Conservation (phyloP, 2,113 vertebrate species). For the Trichechus manatus region DNA sequence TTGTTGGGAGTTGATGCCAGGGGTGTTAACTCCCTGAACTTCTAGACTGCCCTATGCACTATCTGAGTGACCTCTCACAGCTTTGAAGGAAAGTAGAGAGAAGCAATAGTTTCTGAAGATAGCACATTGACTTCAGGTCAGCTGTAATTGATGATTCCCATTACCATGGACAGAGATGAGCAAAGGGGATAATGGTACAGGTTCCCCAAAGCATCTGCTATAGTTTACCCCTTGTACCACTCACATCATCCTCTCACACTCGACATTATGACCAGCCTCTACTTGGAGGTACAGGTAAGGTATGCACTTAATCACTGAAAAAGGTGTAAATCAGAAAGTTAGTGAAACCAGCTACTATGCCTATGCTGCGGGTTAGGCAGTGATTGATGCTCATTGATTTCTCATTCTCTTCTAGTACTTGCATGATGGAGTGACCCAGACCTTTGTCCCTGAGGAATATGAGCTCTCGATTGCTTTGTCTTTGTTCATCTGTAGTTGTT, state of each 20-base stretch:
- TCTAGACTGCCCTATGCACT: no score
- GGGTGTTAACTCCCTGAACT: no score
- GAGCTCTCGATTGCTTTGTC: not conserved
- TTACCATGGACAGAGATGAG: not conserved
- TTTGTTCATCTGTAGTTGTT: not conserved
- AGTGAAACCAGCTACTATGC: not conserved
- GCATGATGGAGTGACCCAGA: no score
- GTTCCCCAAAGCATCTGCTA: no score
- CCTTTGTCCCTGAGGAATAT: not conserved
- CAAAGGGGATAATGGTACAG: not conserved
- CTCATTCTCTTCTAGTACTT: not conserved
- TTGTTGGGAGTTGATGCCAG: no score
- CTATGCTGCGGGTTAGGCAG: not conserved
- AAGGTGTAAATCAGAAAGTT: not conserved
- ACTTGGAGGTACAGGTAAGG: not conserved
- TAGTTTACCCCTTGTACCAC: accelerated
- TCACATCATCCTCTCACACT: not conserved
- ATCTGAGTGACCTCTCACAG: no score
- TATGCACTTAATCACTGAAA: not conserved
- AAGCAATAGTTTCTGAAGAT: not conserved
- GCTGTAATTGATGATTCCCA: no score
- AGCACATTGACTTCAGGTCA: not conserved
- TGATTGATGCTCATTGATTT: not conserved
- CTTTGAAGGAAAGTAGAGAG: not conserved
- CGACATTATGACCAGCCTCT: not conserved